Percentiles rank a stretch among this genome's conserved stretches.
Evolutionary conservation across 2,888 invertebrate genomes (phyloP).

Genomic region (Drosophila formosana): DNA sequence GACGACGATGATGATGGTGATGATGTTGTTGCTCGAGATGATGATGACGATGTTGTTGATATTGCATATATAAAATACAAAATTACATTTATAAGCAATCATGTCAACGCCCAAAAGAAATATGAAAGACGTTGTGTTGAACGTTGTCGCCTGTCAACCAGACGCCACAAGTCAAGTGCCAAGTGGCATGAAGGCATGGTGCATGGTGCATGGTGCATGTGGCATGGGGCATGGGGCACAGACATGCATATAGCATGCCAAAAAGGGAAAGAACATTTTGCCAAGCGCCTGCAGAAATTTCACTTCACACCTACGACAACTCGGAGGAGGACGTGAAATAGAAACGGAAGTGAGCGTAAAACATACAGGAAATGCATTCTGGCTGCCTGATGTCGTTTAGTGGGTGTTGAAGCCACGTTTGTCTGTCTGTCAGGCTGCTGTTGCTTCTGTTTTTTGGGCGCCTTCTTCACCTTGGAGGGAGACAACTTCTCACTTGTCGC

Average conservation of each 20-base stretch:
- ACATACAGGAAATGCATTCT: conserved; percentile 71
- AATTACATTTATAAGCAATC: conserved; percentile 80
- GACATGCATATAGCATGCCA: conserved; percentile 5
- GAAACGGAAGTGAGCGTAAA: conserved; percentile 70
- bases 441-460: conserved; percentile 1
- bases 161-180: conserved; percentile 60
- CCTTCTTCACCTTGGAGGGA: conserved; percentile 12
- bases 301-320: conserved; percentile 71
- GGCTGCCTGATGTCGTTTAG: conserved; percentile 44
- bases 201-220: too few relatives aligned
- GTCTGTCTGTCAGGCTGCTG: conserved; percentile 9
- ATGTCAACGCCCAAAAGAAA: conserved; percentile 72
- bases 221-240: conserved; percentile 16
- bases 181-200: conserved; percentile 30
- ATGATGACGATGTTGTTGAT: conserved; percentile 42
- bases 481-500: conserved; percentile 53
- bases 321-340: conserved; percentile 43
- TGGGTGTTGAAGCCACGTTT: conserved; percentile 29
- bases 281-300: conserved; percentile 57
- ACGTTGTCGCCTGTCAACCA: conserved; percentile 38
- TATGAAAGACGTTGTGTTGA: conserved; percentile 54
- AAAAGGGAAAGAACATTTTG: conserved; percentile 28
- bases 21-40: background rate
- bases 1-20: background rate
- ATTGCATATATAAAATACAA: conserved; percentile 53